Evolutionary conservation across 2,797 vertebrate genomes (phyloP).

Genomic region (Microctenopoma steveboyesi): DNA sequence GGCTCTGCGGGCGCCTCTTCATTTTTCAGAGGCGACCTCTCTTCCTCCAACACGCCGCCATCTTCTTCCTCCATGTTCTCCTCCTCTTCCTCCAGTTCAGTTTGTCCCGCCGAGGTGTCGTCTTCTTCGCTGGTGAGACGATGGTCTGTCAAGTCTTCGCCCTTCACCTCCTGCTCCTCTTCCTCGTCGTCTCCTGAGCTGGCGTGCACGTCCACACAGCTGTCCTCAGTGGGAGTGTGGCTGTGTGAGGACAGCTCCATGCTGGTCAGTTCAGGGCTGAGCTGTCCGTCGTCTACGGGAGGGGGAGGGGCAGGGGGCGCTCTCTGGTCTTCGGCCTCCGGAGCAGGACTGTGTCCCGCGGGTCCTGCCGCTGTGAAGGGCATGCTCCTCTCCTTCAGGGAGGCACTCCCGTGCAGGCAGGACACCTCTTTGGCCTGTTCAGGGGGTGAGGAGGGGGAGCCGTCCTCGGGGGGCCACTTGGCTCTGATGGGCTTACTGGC

Average conservation of each 20-base stretch:
- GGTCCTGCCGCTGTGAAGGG: slow-evolving; percentile 84
- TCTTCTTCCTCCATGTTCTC: slow-evolving; percentile 43
- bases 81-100: slow-evolving; percentile 43
- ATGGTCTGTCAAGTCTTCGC: slow-evolving; percentile 12
- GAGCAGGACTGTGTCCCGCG: slow-evolving; percentile 1
- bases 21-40: slow-evolving; percentile 54
- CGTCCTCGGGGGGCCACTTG: slow-evolving; percentile 93
- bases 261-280: slow-evolving; percentile 36
- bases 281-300: slow-evolving; percentile 20
- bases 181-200: slow-evolving; percentile 72
- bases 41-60: slow-evolving; percentile 51
- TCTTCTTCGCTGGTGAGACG: slow-evolving; percentile 45
- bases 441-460: slow-evolving; percentile 74
- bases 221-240: slow-evolving; percentile 54
- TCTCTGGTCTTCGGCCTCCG: slow-evolving; percentile 25
- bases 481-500: slow-evolving; percentile 80
- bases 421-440: slow-evolving; percentile 82
- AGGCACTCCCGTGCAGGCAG: slow-evolving; percentile 85
- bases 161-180: slow-evolving; percentile 61
- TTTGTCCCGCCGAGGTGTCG: neutral
- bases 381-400: slow-evolving; percentile 90
- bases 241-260: slow-evolving; percentile 55
- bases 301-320: slow-evolving; percentile 1
- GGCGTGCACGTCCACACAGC: slow-evolving; percentile 61
- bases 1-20: slow-evolving; percentile 71